Conservation (phyloP, 2,797 vertebrate species). For the Poecilia picta region DNA sequence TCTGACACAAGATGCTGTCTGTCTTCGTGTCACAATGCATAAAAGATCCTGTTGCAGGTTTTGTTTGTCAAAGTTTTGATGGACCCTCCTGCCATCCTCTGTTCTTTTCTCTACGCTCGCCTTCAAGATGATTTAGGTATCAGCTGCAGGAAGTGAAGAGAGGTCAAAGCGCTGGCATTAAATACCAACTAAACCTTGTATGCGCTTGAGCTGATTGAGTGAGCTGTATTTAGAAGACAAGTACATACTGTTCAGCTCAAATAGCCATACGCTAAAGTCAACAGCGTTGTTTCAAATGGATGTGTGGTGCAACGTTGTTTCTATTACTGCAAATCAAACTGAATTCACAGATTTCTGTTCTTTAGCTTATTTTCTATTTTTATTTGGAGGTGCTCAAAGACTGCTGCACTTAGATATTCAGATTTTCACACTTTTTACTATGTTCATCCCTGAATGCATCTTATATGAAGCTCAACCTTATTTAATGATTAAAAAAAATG, state of each 20-base stretch:
- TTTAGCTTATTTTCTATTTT: not conserved
- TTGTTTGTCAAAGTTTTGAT: not conserved
- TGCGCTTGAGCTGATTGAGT: constrained; percentile 8
- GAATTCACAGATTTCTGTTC: not conserved
- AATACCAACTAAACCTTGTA: constrained; percentile 18
- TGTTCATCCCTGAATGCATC: constrained; percentile 1
- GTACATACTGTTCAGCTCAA: not conserved
- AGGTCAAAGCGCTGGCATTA: constrained; percentile 20
- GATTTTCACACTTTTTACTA: not conserved
- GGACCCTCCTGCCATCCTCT: not conserved
- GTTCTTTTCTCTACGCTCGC: not conserved
- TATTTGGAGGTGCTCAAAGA: not conserved
- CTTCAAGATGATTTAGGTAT: not conserved
- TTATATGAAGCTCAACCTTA: constrained; percentile 1
- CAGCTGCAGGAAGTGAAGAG: constrained; percentile 16
- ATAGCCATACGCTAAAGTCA: not conserved
- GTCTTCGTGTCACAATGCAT: not conserved
- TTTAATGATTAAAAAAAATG: constrained; percentile 13
- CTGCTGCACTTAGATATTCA: not conserved
- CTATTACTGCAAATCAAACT: not conserved
- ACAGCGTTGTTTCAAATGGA: not conserved
- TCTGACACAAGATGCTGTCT: constrained; percentile 18
- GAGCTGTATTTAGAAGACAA: constrained; percentile 11
- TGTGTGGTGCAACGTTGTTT: not conserved
- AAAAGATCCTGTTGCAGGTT: constrained; percentile 4